phyloP scores from a whole-genome alignment of 2,888 invertebrate species.

The Diaphora mendica region DNA sequence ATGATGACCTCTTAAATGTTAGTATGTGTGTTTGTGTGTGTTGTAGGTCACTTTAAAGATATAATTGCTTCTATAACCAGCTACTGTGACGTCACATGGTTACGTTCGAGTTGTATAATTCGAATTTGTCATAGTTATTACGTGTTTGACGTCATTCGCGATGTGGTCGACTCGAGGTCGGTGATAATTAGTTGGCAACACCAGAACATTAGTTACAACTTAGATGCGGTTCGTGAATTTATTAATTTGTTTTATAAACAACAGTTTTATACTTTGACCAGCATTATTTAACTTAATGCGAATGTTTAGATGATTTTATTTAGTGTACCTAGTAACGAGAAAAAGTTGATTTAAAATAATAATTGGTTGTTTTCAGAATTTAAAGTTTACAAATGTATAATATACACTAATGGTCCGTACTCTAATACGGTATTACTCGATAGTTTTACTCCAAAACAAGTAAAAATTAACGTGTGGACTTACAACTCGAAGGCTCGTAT shows the following conservation, averaged over 20 bases:
- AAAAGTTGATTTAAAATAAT: too few species aligned
- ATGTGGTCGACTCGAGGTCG: conserved; percentile 3
- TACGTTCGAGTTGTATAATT: conserved; percentile 6
- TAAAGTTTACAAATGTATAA: too few species aligned
- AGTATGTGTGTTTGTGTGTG: neutral
- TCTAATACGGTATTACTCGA: too few species aligned
- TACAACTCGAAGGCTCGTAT: too few species aligned
- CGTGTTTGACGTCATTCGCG: conserved; percentile 5
- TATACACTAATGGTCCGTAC: too few species aligned
- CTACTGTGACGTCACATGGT: neutral
- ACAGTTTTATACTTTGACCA: neutral
- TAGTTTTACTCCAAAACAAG: too few species aligned
- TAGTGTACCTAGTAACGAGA: too few species aligned
- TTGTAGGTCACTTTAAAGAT: neutral
- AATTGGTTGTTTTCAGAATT: too few species aligned
- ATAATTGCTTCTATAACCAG: neutral
- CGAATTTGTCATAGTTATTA: conserved; percentile 10
- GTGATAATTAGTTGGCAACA: conserved; percentile 2
- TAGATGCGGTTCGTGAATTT: neutral
- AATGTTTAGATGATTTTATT: too few species aligned
- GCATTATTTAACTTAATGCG: too few species aligned
- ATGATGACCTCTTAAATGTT: too few species aligned
- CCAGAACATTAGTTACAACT: neutral
- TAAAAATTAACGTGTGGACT: too few species aligned
- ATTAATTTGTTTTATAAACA: neutral